A percentile compares a stretch with the other conserved stretches of the same genome.
Conservation (phyloP, 2,888 invertebrate genomes). For the Cheilosia variabilis region DNA sequence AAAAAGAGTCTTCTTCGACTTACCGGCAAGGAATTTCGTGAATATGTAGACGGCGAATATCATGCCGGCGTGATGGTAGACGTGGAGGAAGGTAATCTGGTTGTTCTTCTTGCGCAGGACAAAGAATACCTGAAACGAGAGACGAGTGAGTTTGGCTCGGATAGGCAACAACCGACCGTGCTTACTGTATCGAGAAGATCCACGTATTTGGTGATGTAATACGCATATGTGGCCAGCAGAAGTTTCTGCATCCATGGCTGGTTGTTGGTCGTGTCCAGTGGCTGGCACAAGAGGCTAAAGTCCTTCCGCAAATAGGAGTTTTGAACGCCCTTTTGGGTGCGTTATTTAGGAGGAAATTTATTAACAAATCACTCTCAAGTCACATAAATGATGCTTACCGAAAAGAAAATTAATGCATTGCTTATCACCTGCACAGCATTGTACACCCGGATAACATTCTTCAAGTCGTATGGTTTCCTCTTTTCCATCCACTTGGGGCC, state of each 20-base stretch:
- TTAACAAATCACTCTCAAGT: too few species aligned
- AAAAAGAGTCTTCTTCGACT: constrained; percentile 78
- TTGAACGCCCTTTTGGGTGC: constrained; percentile 73
- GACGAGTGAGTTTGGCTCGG: neutral
- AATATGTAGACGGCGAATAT: constrained; percentile 87
- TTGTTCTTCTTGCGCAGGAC: constrained; percentile 91
- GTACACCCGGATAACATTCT: constrained; percentile 87
- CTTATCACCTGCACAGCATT: constrained; percentile 86
- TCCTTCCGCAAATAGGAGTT: constrained; percentile 78
- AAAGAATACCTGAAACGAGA: constrained; percentile 86
- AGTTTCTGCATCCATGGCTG: constrained; percentile 83
- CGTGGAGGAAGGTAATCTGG: constrained; percentile 93
- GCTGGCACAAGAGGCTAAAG: constrained; percentile 80
- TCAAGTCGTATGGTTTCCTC: constrained; percentile 87
- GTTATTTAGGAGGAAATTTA: neutral
- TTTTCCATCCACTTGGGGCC: constrained; percentile 90
- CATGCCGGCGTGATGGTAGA: constrained; percentile 95
- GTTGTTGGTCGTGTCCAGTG: constrained; percentile 78
- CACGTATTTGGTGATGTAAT: constrained; percentile 88
- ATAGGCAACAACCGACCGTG: constrained; percentile 3
- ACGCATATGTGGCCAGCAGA: constrained; percentile 85
- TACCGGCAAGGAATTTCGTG: constrained; percentile 86
- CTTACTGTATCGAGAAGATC: constrained; percentile 89
- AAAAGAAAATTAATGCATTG: constrained; percentile 76
- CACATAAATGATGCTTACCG: constrained; percentile 55